phyloP scores from a whole-genome alignment of 2,113 vertebrate genomes.

The Ptilorrhoa leucosticta region DNA sequence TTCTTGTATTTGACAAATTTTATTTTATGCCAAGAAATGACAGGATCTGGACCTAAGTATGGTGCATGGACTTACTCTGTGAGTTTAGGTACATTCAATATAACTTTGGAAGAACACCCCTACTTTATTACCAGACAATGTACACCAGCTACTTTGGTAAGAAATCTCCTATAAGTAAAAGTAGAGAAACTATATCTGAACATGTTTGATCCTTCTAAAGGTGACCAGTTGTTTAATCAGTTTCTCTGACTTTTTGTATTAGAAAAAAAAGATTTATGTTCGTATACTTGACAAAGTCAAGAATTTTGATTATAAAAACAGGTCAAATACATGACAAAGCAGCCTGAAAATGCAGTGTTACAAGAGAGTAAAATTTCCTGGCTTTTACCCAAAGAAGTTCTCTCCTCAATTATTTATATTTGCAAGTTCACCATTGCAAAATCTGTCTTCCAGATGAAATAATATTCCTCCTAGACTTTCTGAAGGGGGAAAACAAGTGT shows the following conservation, averaged over 20 bases:
- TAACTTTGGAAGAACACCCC: not conserved
- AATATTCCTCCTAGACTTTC: conserved; percentile 54
- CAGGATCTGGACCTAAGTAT: not conserved
- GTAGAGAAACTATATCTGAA: not conserved
- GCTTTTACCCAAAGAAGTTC: conserved; percentile 33
- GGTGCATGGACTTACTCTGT: not conserved
- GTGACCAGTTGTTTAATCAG: not conserved
- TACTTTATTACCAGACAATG: not conserved
- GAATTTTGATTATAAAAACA: conserved; percentile 1
- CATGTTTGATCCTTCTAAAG: not conserved
- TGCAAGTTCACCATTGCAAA: conserved; percentile 42
- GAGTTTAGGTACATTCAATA: not conserved
- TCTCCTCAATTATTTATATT: conserved; percentile 55
- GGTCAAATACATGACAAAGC: not conserved
- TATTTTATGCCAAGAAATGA: not conserved
- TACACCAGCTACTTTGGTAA: not conserved
- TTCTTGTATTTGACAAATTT: not conserved
- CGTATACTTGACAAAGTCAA: not conserved
- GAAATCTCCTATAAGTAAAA: not conserved
- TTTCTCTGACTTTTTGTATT: not conserved
- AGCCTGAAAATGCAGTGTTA: not conserved
- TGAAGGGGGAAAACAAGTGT: conserved; percentile 32
- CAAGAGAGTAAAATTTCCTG: conserved; percentile 11
- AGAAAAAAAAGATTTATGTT: not conserved
- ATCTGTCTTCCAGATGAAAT: conserved; percentile 49